phyloP scores from a whole-genome alignment of 2,113 vertebrate genomes.

The Maylandia zebra region DNA sequence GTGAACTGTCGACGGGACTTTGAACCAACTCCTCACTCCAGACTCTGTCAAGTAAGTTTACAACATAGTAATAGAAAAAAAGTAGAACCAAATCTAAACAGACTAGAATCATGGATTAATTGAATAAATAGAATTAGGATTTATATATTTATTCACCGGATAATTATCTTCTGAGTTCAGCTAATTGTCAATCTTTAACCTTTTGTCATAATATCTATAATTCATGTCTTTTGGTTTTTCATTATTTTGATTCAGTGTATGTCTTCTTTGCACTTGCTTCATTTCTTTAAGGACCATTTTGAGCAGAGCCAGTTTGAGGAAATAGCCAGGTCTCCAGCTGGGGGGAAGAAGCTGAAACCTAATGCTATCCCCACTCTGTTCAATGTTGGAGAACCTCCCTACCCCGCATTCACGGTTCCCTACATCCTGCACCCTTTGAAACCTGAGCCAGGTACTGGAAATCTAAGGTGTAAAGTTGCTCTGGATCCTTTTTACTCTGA shows the following conservation, averaged over 20 bases:
- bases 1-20: slow-evolving; percentile 74
- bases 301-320: slow-evolving; percentile 77
- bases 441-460: slow-evolving; percentile 61
- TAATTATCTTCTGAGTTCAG: neutral
- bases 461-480: neutral
- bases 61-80: neutral
- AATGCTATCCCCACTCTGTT: slow-evolving; percentile 77
- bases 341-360: slow-evolving; percentile 75
- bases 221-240: neutral
- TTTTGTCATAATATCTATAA: neutral
- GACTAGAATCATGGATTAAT: neutral
- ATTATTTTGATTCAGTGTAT: neutral
- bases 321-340: slow-evolving; percentile 72
- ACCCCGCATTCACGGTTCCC: slow-evolving; percentile 49
- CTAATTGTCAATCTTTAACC: neutral
- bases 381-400: slow-evolving; percentile 62
- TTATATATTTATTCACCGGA: neutral
- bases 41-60: slow-evolving; percentile 70
- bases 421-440: slow-evolving; percentile 58
- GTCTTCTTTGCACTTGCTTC: neutral
- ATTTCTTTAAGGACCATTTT: slow-evolving; percentile 69
- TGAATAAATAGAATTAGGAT: neutral
- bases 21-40: slow-evolving; percentile 74
- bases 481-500: neutral
- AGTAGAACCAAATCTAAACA: neutral